phyloP scores from a whole-genome alignment of 1,140 invertebrate genomes.

The Eupeodes corollae region DNA sequence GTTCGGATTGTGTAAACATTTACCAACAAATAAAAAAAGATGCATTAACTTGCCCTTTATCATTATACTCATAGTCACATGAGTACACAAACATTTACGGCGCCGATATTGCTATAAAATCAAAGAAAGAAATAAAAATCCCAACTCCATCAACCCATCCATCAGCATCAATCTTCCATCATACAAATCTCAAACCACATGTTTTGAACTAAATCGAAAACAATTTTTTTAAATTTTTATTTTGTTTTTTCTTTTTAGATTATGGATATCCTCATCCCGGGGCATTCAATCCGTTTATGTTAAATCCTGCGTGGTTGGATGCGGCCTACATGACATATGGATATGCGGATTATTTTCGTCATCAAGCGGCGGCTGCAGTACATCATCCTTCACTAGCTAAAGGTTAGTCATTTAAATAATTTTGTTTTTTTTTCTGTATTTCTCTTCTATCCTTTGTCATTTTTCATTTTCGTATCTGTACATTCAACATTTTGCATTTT shows the following conservation, averaged over 20 bases:
- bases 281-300: conserved; percentile 55
- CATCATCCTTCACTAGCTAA: conserved; percentile 49
- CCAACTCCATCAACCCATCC: background rate
- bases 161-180: background rate
- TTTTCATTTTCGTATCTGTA: too few relatives aligned
- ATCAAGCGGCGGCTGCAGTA: conserved; percentile 25
- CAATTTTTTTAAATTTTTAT: conserved; percentile 1
- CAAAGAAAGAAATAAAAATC: too few relatives aligned
- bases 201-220: background rate
- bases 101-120: too few relatives aligned
- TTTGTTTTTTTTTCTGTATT: background rate
- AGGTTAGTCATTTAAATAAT: conserved; percentile 4
- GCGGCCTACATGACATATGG: conserved; percentile 59
- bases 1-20: too few relatives aligned
- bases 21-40: too few relatives aligned
- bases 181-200: background rate
- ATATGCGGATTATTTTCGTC: conserved; percentile 49
- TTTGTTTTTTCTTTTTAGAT: conserved; percentile 46
- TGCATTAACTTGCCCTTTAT: too few relatives aligned
- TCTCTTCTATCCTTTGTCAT: too few relatives aligned
- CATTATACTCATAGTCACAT: too few relatives aligned
- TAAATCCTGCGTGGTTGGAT: conserved; percentile 65
- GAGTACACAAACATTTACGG: too few relatives aligned
- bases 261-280: conserved; percentile 56
- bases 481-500: too few relatives aligned